Percentiles rank a stretch among this genome's conserved stretches.
These are phyloP conservation scores for Lerema accius DNA, from an alignment of 1,140 invertebrate species.

Conservation along the genomic window DNA sequence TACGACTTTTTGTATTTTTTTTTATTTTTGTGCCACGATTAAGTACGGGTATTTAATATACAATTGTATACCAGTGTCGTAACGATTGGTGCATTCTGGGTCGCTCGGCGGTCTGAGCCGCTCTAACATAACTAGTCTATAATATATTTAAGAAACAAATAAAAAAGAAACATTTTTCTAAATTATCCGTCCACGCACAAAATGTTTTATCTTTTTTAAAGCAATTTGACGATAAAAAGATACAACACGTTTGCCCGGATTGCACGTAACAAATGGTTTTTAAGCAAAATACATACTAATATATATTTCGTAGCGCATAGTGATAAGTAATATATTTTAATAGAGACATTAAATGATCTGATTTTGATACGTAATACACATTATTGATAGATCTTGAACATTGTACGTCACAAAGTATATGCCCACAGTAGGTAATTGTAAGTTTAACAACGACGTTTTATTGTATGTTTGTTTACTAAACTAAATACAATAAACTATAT, in stretches of 20 bases:
- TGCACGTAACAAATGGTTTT: constrained; percentile 9
- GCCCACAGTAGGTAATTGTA: constrained; percentile 54
- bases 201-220: background rate
- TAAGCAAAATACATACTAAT: constrained; percentile 7
- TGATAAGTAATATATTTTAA: constrained; percentile 11
- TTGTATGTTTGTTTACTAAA: constrained; percentile 74
- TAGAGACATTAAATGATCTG: constrained; percentile 49
- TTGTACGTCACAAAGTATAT: constrained; percentile 60
- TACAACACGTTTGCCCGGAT: background rate
- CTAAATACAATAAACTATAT: constrained; percentile 72
- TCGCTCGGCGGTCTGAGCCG: constrained; percentile 5
- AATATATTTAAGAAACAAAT: constrained; percentile 11
- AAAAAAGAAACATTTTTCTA: constrained; percentile 4
- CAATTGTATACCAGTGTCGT: constrained; percentile 46
- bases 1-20: constrained; percentile 40
- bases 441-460: constrained; percentile 67
- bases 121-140: constrained; percentile 17
- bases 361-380: constrained; percentile 45
- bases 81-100: constrained; percentile 37
- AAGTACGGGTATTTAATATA: constrained; percentile 69
- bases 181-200: constrained; percentile 20
- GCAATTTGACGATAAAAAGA: no score
- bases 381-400: constrained; percentile 44
- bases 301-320: constrained; percentile 7
- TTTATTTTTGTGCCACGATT: constrained; percentile 63